phyloP scores from a whole-genome alignment of 2,797 vertebrate genomes.

The Spinibarbus caldwelli region DNA sequence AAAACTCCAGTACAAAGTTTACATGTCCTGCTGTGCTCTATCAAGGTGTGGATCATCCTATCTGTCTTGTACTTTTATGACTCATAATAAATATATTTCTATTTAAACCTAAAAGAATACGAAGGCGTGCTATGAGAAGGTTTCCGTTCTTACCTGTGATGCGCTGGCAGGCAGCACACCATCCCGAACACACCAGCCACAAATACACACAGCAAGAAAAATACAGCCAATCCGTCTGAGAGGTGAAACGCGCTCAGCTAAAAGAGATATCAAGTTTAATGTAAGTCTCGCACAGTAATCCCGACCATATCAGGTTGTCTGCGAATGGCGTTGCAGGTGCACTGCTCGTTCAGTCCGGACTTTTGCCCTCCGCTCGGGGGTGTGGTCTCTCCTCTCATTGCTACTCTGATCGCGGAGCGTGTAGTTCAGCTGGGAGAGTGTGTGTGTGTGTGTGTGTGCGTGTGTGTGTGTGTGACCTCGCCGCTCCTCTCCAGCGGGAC shows the following conservation, averaged over 20 bases:
- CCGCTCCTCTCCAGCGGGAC: conserved; percentile 36
- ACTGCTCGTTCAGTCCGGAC: conserved; percentile 32
- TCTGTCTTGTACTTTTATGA: not conserved
- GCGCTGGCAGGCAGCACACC: not conserved
- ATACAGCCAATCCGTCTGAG: not conserved
- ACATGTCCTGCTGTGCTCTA: not conserved
- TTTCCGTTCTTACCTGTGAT: conserved; percentile 37
- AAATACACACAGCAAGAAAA: conserved; percentile 1
- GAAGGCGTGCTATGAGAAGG: not conserved
- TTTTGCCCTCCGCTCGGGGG: conserved; percentile 50
- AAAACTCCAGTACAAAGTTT: conserved; percentile 34
- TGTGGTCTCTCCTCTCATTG: conserved; percentile 47
- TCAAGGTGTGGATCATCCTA: not conserved
- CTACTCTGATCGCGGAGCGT: conserved; percentile 39
- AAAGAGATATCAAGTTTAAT: conserved; percentile 29
- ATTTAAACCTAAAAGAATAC: not conserved
- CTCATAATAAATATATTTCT: not conserved
- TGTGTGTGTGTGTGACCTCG: conserved; percentile 16
- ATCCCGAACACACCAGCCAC: conserved; percentile 30
- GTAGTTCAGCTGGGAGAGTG: conserved; percentile 9
- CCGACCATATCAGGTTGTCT: conserved; percentile 14
- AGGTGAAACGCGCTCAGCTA: not conserved
- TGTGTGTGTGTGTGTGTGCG: not conserved
- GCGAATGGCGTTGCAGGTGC: conserved; percentile 53
- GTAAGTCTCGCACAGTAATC: conserved; percentile 1